A percentile compares a stretch with the other conserved stretches of the same genome.
phyloP scores from a whole-genome alignment of 2,113 vertebrate genomes.

The Gallinago media region DNA sequence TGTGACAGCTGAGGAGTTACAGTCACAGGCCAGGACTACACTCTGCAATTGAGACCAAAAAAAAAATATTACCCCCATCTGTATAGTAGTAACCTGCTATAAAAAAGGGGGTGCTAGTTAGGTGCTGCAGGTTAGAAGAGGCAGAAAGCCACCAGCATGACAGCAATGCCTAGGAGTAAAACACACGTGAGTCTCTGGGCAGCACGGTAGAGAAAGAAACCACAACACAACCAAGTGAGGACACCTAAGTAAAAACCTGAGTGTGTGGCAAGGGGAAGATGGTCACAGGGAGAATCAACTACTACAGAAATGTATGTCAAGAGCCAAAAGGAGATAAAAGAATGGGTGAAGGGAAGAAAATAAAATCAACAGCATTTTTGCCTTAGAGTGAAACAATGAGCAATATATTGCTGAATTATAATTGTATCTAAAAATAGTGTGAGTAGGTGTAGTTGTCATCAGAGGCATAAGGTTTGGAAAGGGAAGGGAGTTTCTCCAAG shows the following conservation, averaged over 20 bases:
- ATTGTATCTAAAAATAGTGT: background rate
- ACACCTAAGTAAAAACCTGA: background rate
- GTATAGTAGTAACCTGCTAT: background rate
- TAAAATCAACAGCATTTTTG: background rate
- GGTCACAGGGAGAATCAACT: background rate
- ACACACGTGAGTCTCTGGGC: fast-evolving
- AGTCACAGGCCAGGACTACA: background rate
- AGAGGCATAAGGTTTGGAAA: background rate
- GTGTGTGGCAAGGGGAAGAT: background rate
- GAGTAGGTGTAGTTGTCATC: background rate
- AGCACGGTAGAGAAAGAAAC: background rate
- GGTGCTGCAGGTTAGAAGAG: background rate
- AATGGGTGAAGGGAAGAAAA: background rate
- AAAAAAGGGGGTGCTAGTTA: background rate
- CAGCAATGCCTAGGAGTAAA: background rate
- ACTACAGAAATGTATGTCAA: background rate
- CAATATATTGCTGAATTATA: background rate
- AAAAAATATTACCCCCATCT: background rate
- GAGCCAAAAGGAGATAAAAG: background rate
- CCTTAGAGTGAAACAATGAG: background rate
- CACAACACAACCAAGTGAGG: background rate
- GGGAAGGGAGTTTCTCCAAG: background rate
- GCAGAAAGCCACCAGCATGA: background rate
- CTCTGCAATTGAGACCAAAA: background rate
- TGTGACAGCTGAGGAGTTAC: background rate